Conservation (phyloP, 2,113 vertebrate species). For the Menura novaehollandiae region DNA sequence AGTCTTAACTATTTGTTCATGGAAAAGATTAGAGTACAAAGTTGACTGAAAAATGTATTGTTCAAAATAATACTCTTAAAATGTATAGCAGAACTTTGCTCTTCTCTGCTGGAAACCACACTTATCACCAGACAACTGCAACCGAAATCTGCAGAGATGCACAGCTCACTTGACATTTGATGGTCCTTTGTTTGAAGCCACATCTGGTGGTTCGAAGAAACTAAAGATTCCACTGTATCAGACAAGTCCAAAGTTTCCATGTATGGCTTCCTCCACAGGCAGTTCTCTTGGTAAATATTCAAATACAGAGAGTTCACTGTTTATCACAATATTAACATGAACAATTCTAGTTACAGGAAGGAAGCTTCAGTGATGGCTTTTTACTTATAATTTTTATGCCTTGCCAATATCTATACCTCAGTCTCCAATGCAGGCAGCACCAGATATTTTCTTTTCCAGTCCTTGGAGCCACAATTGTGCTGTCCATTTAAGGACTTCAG, state of each 20-base stretch:
- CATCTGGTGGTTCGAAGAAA: neutral
- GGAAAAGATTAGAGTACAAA: neutral
- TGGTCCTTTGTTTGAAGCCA: neutral
- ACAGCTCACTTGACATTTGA: neutral
- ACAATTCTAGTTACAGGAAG: neutral
- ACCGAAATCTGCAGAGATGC: neutral
- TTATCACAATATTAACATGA: neutral
- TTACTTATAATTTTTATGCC: neutral
- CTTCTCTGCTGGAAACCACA: neutral
- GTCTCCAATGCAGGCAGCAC: neutral
- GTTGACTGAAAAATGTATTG: neutral
- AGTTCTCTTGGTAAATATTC: constrained; percentile 3
- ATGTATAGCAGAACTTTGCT: neutral
- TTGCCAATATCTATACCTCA: neutral
- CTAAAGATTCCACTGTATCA: neutral
- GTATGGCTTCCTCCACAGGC: neutral
- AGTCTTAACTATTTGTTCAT: neutral
- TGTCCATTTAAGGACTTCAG: neutral
- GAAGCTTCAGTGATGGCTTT: neutral
- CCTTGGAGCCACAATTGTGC: neutral
- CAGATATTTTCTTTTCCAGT: neutral
- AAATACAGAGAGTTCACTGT: neutral
- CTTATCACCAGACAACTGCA: neutral
- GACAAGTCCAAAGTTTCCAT: neutral
- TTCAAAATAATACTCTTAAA: neutral